Conservation (phyloP, 2,888 invertebrate species). For the Stictocephala bisonia region DNA sequence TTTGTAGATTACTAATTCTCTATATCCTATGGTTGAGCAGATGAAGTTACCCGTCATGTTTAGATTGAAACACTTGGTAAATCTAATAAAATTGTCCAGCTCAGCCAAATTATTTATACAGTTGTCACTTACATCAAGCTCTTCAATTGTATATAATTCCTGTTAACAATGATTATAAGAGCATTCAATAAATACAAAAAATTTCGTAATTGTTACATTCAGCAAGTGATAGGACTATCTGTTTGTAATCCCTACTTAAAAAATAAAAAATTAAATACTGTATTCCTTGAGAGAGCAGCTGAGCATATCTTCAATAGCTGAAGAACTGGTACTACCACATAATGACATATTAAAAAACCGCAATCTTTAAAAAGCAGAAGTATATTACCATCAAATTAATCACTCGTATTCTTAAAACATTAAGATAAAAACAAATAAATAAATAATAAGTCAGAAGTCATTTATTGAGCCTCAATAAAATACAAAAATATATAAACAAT, state of each 20-base stretch:
- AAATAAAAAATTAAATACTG: too few relatives aligned
- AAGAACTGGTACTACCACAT: too few relatives aligned
- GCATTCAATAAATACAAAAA: too few relatives aligned
- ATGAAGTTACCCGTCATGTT: slow-evolving; percentile 36
- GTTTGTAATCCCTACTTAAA: too few relatives aligned
- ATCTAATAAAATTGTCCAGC: slow-evolving; percentile 23
- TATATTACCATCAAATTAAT: background rate
- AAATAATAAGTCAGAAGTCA: slow-evolving; percentile 66
- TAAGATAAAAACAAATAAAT: background rate
- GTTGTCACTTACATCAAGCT: slow-evolving; percentile 63
- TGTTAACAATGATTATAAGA: too few relatives aligned
- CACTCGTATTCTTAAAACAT: background rate
- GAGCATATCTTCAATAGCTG: too few relatives aligned
- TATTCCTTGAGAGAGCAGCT: too few relatives aligned
- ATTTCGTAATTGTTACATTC: too few relatives aligned
- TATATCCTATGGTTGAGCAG: background rate
- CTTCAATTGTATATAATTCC: slow-evolving; percentile 68
- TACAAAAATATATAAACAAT: too few relatives aligned
- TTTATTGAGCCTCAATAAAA: too few relatives aligned
- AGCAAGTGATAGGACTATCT: too few relatives aligned
- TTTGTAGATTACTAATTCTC: slow-evolving; percentile 22
- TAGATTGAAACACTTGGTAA: slow-evolving; percentile 9
- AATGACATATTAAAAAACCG: too few relatives aligned
- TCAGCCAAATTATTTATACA: slow-evolving; percentile 3
- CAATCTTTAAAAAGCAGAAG: slow-evolving; percentile 65